Base-by-base conservation (phyloP, 2,888 invertebrate genomes). In the Podotricha telesiphe region DNA sequence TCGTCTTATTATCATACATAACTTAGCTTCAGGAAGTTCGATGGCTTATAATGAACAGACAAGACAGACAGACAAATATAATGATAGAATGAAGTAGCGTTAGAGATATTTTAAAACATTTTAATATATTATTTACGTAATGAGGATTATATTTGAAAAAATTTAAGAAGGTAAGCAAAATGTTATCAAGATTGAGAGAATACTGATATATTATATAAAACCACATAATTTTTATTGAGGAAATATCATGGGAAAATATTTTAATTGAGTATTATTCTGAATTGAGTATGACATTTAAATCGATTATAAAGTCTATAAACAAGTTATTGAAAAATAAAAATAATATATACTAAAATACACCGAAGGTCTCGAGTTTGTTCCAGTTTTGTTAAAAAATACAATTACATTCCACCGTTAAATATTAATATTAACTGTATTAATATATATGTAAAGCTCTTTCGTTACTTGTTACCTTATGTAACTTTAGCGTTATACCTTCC, bases 21-120 rank as follows among this genome's bases (percentile, higher is more conserved):
- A 55, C 19, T 55, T 55, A 37, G 17, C 55, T 55, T 37, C 34
- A 55, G 55, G 53, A 55, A 55, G 34, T 55, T 55, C 34, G 17
- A 55, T 34, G 28, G 34, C 55, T 17, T 34, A n/a, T n/a, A n/a
- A n/a, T n/a, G n/a, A n/a, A n/a, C n/a, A n/a, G n/a, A n/a, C n/a
- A n/a, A n/a, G n/a, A n/a, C n/a, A n/a, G n/a, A n/a, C n/a, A n/a
- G n/a, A n/a, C n/a, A n/a, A 55, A 6, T 17, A 37, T 34, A 37
- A 55, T 13, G 19, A 34, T 34, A 37, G 37, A 55, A 55, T 11
- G 10, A 0, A 17, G 1, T 28, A 34, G 17, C 5, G 4, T 1
- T 34, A 1, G 17, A 17, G 4, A 55, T 55, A 17, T 17, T 22
- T 34, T 34, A 55, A n/a, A 11, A 11, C 19, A 37, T 55, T 55